Base-by-base conservation (phyloP, 2,888 invertebrate species). In the Caenorhabditis imperialis region DNA sequence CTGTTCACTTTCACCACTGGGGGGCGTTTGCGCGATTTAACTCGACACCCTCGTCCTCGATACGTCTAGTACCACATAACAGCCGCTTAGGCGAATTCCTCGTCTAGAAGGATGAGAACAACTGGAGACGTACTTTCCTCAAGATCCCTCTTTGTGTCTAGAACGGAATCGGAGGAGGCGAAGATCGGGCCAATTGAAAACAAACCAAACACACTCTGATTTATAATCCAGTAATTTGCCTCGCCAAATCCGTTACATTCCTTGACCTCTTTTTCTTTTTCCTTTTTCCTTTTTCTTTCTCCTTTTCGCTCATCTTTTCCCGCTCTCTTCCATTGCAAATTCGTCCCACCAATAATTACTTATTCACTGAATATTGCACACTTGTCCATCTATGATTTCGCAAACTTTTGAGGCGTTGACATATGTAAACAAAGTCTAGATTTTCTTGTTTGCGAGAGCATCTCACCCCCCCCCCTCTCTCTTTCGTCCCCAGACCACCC, bases 361-460 rank as follows among this genome's bases (percentile, higher is more conserved):
- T n/a, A 2, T 37, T 38, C 27, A 7, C 54, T 25, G 54, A 7
- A 12, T 54, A 3, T 54, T 18, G 38, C 37, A 23, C 40, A n/a
- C n/a, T n/a, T n/a, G n/a, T n/a, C n/a, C 10, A 30, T 7, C 7
- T 57, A 65, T 65, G 65, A 65, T 42, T 50, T 57, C 65, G 65
- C 63, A 63, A 63, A 55, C 55, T 65, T 65, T 47, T 27, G 47
- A 47, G 47, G 55, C 65, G 50, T 50, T 65, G 65, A 65, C 65
- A 65, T 65, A 65, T 65, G 65, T 65, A 65, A 65, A 65, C 65
- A 65, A 65, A 57, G 65, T 65, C 65, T 65, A 65, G 65, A 65
- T 65, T 65, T 65, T 65, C 55, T 65, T 57, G 65, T 65, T 65
- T 65, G 65, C 65, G 55, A n/a, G n/a, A 65, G 55, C 65, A 65